A percentile compares a stretch with the other conserved stretches of the same genome.
Evolutionary conservation across 2,797 vertebrate genomes (phyloP).

Genomic region (Pelodytes ibericus): DNA sequence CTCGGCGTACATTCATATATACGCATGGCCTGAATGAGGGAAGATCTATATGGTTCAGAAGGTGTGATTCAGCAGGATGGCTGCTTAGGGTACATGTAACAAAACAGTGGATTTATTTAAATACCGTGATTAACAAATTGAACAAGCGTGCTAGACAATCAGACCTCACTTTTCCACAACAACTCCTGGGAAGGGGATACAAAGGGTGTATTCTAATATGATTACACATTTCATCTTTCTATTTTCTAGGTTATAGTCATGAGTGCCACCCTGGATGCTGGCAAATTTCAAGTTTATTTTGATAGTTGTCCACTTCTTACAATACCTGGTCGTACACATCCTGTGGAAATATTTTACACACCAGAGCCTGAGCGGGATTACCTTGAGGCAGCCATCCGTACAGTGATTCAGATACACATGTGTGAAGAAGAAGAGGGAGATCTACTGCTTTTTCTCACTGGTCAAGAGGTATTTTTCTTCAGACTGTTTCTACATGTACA

Average conservation of each 20-base stretch:
- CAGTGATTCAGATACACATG: conserved; percentile 96
- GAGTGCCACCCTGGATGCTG: conserved; percentile 94
- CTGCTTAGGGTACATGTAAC: no score
- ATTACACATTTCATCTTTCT: background rate
- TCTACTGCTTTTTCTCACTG: conserved; percentile 90
- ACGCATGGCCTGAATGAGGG: no score
- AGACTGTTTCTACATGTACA: background rate
- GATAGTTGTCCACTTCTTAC: conserved; percentile 93
- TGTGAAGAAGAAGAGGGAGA: conserved; percentile 94
- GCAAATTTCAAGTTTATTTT: conserved; percentile 97
- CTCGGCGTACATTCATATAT: no score
- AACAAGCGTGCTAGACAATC: no score
- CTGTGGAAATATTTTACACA: conserved; percentile 97
- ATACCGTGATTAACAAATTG: no score
- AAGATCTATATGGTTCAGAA: no score
- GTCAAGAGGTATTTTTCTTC: conserved; percentile 85
- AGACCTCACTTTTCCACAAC: no score
- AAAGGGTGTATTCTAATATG: background rate
- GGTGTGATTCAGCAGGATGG: no score
- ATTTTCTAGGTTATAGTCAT: conserved; percentile 89
- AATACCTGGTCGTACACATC: conserved; percentile 94
- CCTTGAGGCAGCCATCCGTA: conserved; percentile 94
- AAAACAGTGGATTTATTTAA: no score
- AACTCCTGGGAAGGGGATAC: no score
- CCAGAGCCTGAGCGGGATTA: conserved; percentile 95